phyloP scores from a whole-genome alignment of 1,140 invertebrate genomes.

The Chironomus striatipennis region DNA sequence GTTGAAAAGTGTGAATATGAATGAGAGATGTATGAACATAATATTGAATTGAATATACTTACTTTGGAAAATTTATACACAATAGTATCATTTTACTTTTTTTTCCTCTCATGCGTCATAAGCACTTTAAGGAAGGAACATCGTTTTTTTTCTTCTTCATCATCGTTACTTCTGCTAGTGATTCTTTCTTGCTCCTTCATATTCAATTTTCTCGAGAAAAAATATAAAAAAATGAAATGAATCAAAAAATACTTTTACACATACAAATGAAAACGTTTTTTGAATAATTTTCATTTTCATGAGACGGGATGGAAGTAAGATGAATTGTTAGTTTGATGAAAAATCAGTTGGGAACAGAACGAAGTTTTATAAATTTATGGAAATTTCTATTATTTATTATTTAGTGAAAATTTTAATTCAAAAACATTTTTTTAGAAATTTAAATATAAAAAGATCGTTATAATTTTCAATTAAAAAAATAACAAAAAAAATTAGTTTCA shows the following conservation, averaged over 20 bases:
- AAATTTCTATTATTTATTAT: too few relatives aligned
- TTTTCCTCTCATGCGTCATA: neutral
- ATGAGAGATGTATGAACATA: constrained; percentile 1
- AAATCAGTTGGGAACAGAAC: too few relatives aligned
- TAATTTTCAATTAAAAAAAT: too few relatives aligned
- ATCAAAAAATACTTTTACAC: neutral
- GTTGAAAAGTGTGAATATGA: constrained; percentile 11
- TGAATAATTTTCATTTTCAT: neutral
- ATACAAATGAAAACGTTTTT: constrained; percentile 9
- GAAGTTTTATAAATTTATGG: too few relatives aligned
- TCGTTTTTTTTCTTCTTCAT: neutral
- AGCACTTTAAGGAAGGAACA: neutral
- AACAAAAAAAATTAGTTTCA: too few relatives aligned
- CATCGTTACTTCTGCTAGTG: neutral
- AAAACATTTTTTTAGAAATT: too few relatives aligned
- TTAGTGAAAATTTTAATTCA: too few relatives aligned
- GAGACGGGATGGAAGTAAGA: too few relatives aligned
- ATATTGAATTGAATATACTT: neutral
- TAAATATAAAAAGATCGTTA: too few relatives aligned
- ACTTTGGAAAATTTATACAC: neutral
- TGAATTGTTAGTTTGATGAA: too few relatives aligned
- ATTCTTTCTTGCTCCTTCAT: too few relatives aligned
- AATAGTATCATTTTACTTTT: neutral
- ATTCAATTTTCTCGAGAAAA: neutral
- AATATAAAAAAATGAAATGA: neutral